Base-by-base conservation (phyloP, 92 coral and sea anemone genomes). In the Phenganax stokvisi region DNA sequence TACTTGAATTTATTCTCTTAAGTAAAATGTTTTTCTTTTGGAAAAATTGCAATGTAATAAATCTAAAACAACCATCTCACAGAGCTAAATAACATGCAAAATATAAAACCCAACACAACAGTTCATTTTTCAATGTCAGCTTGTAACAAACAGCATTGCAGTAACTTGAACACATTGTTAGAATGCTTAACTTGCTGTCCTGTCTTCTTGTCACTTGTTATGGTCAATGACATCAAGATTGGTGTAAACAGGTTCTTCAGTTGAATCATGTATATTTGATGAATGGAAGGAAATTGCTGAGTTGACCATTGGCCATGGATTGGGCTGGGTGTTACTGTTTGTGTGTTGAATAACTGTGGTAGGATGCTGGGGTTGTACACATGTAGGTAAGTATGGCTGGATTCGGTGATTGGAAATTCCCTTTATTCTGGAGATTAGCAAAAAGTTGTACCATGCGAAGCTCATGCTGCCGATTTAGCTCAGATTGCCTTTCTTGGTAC, bases 391-490 rank as follows among this genome's bases (percentile, higher is more conserved):
- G 52, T 44, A 67, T 67, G 72, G 72, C 28, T 67, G 72, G 72
- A 67, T n/a, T 67, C 28, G n/a, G 72, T n/a, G 72, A 44, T 12
- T 67, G 72, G 47, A 12, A 37, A 67, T 67, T 67, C 13, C 52
- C 72, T 67, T 44, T 67, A 67, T 67, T 67, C 17, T 37, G 72
- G 28, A 67, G 44, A 37, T 44, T 20, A 27, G 72, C 17, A 29
- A 67, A n/a, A 37, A 67, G 72, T 67, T 67, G 72, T 67, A 67
- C 17, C 72, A 67, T 67, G 25, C 25, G 25, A 67, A 9, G 72
- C 72, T 67, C 72, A 17, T 67, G 72, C 72, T 67, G 72, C 28
- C 72, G 30, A 67, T 67, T 27, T n/a, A 67, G 72, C 72, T 67
- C 72, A 67, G 72, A 27, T 67, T 67, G 72, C 28, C 72, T 67